Evolutionary conservation across 2,113 vertebrate species (phyloP).

Genomic region (Cygnus atratus): DNA sequence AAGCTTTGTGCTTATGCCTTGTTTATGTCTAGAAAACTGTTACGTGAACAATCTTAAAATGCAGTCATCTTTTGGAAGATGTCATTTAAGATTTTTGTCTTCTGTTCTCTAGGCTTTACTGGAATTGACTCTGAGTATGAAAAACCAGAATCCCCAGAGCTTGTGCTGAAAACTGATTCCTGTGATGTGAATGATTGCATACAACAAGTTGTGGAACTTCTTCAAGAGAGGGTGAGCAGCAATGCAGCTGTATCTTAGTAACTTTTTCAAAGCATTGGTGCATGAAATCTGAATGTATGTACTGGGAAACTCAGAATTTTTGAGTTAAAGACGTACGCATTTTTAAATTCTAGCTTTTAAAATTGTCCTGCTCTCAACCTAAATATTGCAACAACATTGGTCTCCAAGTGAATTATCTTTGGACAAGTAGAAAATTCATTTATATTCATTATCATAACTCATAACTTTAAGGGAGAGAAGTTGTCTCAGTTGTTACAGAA

Average conservation of each 20-base stretch:
- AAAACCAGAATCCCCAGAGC: conserved; percentile 93
- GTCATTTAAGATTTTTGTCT: not conserved
- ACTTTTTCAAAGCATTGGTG: not conserved
- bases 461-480: not conserved
- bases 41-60: not conserved
- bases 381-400: not conserved
- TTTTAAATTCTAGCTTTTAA: not conserved
- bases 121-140: conserved; percentile 98
- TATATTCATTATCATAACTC: not conserved
- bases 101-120: conserved; percentile 86
- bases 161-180: conserved; percentile 96
- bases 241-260: not conserved
- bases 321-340: not conserved
- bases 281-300: not conserved
- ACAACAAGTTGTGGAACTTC: conserved; percentile 94
- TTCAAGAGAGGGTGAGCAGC: conserved; percentile 91
- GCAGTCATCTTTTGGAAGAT: not conserved
- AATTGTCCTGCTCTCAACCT: not conserved
- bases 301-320: not conserved
- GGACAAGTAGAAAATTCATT: not conserved
- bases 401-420: not conserved
- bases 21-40: not conserved
- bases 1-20: not conserved
- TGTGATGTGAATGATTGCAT: conserved; percentile 95
- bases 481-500: not conserved